These are phyloP conservation scores for Drosophila dives DNA, from an alignment of 2,888 invertebrate species.

Conservation along the genomic window DNA sequence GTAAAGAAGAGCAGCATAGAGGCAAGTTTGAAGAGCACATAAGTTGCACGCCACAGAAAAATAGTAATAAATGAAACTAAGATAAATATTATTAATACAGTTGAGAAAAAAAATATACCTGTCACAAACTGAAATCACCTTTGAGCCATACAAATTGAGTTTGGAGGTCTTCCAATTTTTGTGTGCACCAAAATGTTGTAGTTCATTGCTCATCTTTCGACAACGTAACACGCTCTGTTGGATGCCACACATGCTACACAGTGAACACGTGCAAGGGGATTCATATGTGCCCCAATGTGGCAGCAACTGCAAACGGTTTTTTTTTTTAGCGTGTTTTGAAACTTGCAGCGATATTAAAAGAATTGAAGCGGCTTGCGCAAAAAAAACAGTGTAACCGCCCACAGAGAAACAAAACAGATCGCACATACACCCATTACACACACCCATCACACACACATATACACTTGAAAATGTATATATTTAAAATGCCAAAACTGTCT, in stretches of 20 bases:
- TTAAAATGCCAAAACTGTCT: slow-evolving; percentile 61
- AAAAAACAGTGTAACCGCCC: slow-evolving; percentile 22
- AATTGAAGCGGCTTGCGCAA: slow-evolving; percentile 42
- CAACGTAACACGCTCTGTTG: slow-evolving; percentile 25
- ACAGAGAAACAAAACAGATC: slow-evolving; percentile 13
- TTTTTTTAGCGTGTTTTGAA: slow-evolving; percentile 19
- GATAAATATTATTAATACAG: neutral
- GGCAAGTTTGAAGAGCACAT: neutral
- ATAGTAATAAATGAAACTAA: neutral
- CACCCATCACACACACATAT: slow-evolving; percentile 12
- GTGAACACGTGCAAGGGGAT: slow-evolving; percentile 4
- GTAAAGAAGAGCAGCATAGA: neutral
- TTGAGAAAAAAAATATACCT: neutral
- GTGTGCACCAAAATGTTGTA: slow-evolving; percentile 17
- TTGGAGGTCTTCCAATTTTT: neutral
- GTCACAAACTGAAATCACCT: neutral
- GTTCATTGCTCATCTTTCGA: slow-evolving; percentile 5
- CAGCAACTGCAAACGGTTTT: slow-evolving; percentile 17
- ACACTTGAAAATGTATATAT: slow-evolving; percentile 39
- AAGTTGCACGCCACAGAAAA: too few species aligned
- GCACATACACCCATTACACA: slow-evolving; percentile 16
- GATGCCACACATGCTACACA: slow-evolving; percentile 19
- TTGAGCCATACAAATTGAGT: neutral
- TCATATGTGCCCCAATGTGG: slow-evolving; percentile 20
- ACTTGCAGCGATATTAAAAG: slow-evolving; percentile 52